Evolutionary conservation across 2,113 vertebrate genomes (phyloP), one percentile per base, ranked within the genome.

Genomic region (Phylloscopus trochiloides): DNA sequence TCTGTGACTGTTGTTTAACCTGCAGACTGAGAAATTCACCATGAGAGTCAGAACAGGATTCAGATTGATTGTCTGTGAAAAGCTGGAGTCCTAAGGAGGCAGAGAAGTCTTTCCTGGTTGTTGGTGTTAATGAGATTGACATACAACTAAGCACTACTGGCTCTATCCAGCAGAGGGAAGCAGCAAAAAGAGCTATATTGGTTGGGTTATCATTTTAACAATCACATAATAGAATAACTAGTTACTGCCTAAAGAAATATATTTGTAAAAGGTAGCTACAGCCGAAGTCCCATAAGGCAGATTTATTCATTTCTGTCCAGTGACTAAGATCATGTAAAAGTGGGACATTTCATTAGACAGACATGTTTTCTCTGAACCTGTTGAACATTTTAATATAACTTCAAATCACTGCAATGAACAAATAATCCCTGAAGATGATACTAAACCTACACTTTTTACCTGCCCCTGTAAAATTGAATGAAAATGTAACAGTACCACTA

Each of bases 401-500:
- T 86, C 63, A 79, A 84, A 84, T 82, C 40, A 51, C 68, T 85
- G 19, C 36, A 62, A 83, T 72, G 36, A 80, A 65, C 83, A 85
- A 96, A 95, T 95, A 95, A 96, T 87, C 95, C 93, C 90, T 93
- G 91, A 86, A 96, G 94, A 98, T 97, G 95, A 97, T 97, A 96
- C 80, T 93, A 94, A 93, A 97, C 86, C 96, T 92, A 94, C 78
- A 72, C 95, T 96, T 68, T 97, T 97, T 96, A 98, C 97, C 97
- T 96, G 59, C 92, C 97, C 96, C 97, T 98, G 97, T 92, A 97
- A 98, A 98, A 99, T 95, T 97, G 98, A 98, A 98, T 97, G 96
- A 95, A 98, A 98, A 98, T 95, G 91, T 95, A 98, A 99, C 99
- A 99, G 98, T 98, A 97, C 98, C 47, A 21, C 98, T 98, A 98